Base-by-base conservation (phyloP, 1,140 invertebrate species). In the Caenorhabditis briggsae region DNA sequence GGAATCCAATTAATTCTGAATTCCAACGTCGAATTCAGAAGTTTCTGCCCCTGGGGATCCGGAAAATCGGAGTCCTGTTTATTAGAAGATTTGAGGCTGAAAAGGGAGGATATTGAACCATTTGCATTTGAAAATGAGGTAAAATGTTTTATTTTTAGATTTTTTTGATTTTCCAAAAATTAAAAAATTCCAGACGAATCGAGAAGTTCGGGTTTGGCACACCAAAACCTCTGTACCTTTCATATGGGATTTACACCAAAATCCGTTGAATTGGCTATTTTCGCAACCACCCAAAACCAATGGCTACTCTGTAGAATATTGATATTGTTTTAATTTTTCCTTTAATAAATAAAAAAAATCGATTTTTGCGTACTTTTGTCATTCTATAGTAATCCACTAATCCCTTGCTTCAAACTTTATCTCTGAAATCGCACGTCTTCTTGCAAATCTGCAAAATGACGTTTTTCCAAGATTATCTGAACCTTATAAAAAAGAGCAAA, bases 1-100 rank as follows among this genome's bases (percentile, higher is more conserved):
- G 97, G 96, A 93, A 92, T 97, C 1, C 70, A 59, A 46, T 43
- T 23, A n/a, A 59, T 61, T 82, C 65, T 55, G 23, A 43, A 59
- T 12, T 53, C 46, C 5, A 14, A 33, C 82, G 85, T 50, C 56
- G 65, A 20, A n/a, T 56, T 55, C 53, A 46, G 53, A 43, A 53
- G 20, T 18, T 43, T 41, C 11, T 70, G 64, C n/a, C 33, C 33
- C 5, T n/a, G 20, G 8, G 64, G 64, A 70, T 8, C 33, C 8
- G 74, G 74, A 58, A 74, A 48, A 0, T 23, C 46, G 20, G 85
- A 86, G 25, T 58, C 85, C 8, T 86, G 85, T 86, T 43, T 86
- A 25, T 48, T 86, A 5, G 50, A 82, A 59, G 74, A 86, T 50
- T 58, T 86, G 12, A 74, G 85, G 2, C 43, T 86, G 14, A 61